Evolutionary conservation across 2,797 vertebrate genomes (phyloP).

Genomic region (Moxostoma hubbsi): DNA sequence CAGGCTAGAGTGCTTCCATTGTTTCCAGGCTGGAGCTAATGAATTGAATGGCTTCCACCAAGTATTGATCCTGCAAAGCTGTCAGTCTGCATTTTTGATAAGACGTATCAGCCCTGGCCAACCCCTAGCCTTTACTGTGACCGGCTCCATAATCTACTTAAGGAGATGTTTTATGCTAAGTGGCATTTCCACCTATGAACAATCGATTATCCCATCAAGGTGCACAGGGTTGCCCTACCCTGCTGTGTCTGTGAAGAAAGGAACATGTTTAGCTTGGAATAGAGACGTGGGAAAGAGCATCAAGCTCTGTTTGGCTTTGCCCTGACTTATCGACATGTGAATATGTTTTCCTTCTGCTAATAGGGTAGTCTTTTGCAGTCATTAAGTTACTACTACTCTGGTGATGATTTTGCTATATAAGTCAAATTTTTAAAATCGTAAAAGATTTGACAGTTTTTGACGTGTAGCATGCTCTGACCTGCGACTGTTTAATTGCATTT

Average conservation of each 20-base stretch:
- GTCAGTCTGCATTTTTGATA: conserved; percentile 67
- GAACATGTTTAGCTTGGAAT: conserved; percentile 53
- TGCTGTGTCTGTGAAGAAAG: conserved; percentile 57
- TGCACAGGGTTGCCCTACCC: conserved; percentile 12
- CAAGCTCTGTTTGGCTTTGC: not conserved
- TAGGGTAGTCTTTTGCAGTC: not conserved
- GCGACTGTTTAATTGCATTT: too few species aligned
- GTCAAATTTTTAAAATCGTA: too few species aligned
- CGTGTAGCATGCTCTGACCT: too few species aligned
- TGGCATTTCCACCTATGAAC: conserved; percentile 68
- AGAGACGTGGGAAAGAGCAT: conserved; percentile 21
- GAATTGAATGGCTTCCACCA: conserved; percentile 63
- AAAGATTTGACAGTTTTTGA: too few species aligned
- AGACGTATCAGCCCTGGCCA: conserved; percentile 62
- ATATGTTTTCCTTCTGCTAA: not conserved
- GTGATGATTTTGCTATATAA: too few species aligned
- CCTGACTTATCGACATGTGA: not conserved
- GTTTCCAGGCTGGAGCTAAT: conserved; percentile 64
- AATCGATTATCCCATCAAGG: conserved; percentile 77
- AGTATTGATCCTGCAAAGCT: conserved; percentile 64
- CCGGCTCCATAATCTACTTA: conserved; percentile 75
- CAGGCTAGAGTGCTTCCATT: conserved; percentile 47
- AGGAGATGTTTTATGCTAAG: conserved; percentile 75
- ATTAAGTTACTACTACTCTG: not conserved
- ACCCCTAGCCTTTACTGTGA: conserved; percentile 54